phyloP scores from a whole-genome alignment of 2,888 invertebrate species.

The Crepidodera aurea region DNA sequence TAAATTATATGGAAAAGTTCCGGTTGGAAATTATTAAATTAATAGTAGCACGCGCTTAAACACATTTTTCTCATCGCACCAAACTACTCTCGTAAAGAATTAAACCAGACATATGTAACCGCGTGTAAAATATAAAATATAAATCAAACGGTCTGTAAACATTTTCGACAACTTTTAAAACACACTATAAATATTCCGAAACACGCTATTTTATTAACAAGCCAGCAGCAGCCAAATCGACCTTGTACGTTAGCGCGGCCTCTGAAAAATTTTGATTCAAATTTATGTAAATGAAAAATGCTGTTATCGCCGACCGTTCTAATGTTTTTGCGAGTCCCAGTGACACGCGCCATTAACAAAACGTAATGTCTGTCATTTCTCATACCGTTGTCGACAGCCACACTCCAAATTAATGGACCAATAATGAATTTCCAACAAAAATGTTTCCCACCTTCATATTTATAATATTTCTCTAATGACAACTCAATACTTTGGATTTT shows the following conservation, averaged over 20 bases:
- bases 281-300: slow-evolving; percentile 23
- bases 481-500: background rate
- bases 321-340: slow-evolving; percentile 17
- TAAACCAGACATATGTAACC: slow-evolving; percentile 10
- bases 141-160: slow-evolving; percentile 15
- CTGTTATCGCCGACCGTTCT: slow-evolving; percentile 18
- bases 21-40: background rate
- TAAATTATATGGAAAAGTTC: background rate
- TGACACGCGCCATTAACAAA: slow-evolving; percentile 21
- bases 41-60: background rate
- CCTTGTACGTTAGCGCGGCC: slow-evolving; percentile 5
- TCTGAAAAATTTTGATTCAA: slow-evolving; percentile 16
- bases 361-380: slow-evolving; percentile 21
- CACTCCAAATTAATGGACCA: slow-evolving; percentile 20
- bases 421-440: slow-evolving; percentile 19
- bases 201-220: slow-evolving; percentile 17
- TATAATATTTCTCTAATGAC: background rate
- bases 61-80: background rate
- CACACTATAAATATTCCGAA: slow-evolving; percentile 19
- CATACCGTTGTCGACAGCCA: slow-evolving; percentile 14
- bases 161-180: slow-evolving; percentile 18
- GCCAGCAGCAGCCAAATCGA: slow-evolving; percentile 6
- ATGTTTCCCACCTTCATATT: slow-evolving; percentile 6
- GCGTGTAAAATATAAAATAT: slow-evolving; percentile 11
- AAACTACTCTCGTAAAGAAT: slow-evolving; percentile 2